phyloP scores from a whole-genome alignment of 2,797 vertebrate species.

The Pristis pectinata region DNA sequence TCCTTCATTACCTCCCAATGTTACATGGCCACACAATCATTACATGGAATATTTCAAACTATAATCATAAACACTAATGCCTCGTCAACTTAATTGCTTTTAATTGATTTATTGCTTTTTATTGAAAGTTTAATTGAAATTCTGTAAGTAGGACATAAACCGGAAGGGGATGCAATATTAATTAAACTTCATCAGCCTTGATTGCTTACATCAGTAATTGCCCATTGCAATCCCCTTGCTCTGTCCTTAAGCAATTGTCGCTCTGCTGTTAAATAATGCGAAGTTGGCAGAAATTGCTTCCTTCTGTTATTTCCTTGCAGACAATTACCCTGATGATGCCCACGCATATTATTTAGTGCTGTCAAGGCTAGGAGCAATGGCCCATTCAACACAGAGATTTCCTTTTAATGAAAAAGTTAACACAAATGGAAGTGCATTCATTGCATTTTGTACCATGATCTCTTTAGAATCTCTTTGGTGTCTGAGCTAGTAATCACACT shows the following conservation, averaged over 20 bases:
- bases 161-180: neutral
- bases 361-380: neutral
- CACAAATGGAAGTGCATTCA: neutral
- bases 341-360: neutral
- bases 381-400: neutral
- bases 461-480: no score
- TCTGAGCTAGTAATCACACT: neutral
- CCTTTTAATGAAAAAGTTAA: neutral
- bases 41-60: constrained; percentile 7
- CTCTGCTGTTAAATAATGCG: neutral
- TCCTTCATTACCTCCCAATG: constrained; percentile 2
- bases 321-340: constrained; percentile 4
- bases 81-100: constrained; percentile 15
- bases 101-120: constrained; percentile 5
- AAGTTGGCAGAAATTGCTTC: neutral
- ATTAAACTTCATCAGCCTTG: neutral
- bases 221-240: neutral
- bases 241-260: constrained; percentile 19
- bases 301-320: neutral
- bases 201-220: neutral
- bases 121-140: constrained; percentile 31
- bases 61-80: constrained; percentile 33
- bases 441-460: neutral
- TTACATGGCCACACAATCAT: neutral
- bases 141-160: constrained; percentile 22